Conservation (phyloP, 2,113 vertebrate genomes). For the Emydocephalus ijimae region DNA sequence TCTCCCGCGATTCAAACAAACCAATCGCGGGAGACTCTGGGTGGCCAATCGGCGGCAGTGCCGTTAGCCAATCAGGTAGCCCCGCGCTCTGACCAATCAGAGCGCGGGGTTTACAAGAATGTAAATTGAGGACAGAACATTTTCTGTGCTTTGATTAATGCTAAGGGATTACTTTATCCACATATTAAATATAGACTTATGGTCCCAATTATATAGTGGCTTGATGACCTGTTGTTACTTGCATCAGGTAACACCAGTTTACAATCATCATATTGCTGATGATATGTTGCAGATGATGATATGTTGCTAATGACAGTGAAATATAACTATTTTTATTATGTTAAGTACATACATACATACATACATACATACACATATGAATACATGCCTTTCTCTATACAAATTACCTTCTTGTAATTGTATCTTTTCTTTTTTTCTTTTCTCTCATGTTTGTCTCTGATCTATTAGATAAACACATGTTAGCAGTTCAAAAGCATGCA, state of each 20-base stretch:
- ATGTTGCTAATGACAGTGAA: neutral
- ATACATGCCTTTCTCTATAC: neutral
- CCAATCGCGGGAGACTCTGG: no score
- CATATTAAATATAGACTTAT: neutral
- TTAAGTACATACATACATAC: neutral
- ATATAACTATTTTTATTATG: neutral
- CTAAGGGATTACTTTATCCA: neutral
- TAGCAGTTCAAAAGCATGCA: neutral
- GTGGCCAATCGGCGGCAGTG: no score
- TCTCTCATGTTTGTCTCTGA: neutral
- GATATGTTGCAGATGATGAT: neutral
- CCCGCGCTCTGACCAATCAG: no score
- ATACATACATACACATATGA: neutral
- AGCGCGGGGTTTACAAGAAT: no score
- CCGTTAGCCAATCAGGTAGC: no score
- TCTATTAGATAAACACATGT: neutral
- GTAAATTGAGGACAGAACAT: no score
- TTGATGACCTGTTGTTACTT: neutral
- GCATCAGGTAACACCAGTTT: neutral
- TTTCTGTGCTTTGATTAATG: neutral
- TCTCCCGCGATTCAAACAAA: no score
- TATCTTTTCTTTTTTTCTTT: neutral
- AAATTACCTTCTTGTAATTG: neutral
- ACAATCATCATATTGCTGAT: neutral
- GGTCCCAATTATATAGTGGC: neutral